Conservation (phyloP, 2,797 vertebrate species). For the Enteromius trimaculatus region DNA sequence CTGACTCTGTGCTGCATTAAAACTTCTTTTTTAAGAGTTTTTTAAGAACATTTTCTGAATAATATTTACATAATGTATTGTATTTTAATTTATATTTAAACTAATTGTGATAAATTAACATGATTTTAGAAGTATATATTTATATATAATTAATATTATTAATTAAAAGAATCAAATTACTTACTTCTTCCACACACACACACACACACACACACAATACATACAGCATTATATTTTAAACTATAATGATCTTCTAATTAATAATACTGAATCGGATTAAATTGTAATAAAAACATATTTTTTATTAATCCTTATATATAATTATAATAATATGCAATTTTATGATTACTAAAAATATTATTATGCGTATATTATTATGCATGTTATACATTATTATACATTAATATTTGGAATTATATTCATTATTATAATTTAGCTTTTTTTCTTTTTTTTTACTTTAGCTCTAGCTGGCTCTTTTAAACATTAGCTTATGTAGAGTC, state of each 20-base stretch:
- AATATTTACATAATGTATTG: not conserved
- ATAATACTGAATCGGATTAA: not conserved
- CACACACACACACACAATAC: too few species aligned
- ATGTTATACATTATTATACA: not conserved
- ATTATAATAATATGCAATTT: not conserved
- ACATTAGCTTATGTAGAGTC: not conserved
- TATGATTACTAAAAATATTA: not conserved
- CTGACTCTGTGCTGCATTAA: not conserved
- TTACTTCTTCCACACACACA: too few species aligned
- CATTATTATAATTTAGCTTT: not conserved
- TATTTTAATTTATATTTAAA: too few species aligned
- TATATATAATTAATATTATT: not conserved
- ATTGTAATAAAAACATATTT: not conserved
- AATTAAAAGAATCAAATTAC: too few species aligned
- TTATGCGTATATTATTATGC: not conserved
- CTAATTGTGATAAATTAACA: not conserved
- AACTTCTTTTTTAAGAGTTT: not conserved
- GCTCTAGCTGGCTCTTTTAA: not conserved
- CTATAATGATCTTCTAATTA: not conserved
- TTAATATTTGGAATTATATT: not conserved
- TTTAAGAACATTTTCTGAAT: not conserved
- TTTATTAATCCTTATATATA: not conserved
- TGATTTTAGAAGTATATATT: not conserved
- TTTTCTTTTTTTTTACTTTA: not conserved
- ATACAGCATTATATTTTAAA: too few species aligned